Conservation (phyloP, 2,113 vertebrate genomes). For the Sceloporus tristichus region DNA sequence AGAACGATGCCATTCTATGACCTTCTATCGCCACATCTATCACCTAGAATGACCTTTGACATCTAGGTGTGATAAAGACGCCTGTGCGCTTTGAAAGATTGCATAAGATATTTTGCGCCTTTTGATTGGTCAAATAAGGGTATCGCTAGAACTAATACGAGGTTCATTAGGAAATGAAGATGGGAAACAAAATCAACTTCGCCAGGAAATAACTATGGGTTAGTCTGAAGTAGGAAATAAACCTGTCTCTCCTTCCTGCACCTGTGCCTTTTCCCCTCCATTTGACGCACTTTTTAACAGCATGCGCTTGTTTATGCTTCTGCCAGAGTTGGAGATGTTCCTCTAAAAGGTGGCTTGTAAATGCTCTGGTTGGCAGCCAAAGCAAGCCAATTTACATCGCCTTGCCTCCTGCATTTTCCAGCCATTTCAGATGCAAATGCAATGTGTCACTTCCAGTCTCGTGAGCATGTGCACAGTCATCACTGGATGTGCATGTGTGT, state of each 20-base stretch:
- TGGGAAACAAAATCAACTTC: no score
- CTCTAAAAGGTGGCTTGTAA: background rate
- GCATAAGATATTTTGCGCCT: no score
- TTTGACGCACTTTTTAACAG: background rate
- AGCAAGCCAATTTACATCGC: conserved; percentile 16
- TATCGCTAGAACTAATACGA: no score
- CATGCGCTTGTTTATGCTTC: background rate
- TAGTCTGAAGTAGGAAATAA: background rate
- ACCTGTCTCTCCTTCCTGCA: background rate
- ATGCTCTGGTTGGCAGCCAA: background rate
- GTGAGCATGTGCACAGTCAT: background rate
- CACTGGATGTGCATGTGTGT: no score
- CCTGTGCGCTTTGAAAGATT: no score
- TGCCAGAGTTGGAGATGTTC: background rate
- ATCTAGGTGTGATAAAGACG: no score
- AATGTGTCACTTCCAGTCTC: conserved; percentile 52
- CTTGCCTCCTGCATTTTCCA: conserved; percentile 41
- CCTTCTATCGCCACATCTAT: no score
- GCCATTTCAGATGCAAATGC: conserved; percentile 6
- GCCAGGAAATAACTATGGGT: background rate
- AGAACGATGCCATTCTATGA: no score
- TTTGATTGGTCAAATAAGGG: no score
- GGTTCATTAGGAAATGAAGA: no score
- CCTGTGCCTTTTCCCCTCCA: background rate
- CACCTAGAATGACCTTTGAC: no score